Conservation (phyloP, 2,888 invertebrate genomes). For the Drosophila trichaetosa region DNA sequence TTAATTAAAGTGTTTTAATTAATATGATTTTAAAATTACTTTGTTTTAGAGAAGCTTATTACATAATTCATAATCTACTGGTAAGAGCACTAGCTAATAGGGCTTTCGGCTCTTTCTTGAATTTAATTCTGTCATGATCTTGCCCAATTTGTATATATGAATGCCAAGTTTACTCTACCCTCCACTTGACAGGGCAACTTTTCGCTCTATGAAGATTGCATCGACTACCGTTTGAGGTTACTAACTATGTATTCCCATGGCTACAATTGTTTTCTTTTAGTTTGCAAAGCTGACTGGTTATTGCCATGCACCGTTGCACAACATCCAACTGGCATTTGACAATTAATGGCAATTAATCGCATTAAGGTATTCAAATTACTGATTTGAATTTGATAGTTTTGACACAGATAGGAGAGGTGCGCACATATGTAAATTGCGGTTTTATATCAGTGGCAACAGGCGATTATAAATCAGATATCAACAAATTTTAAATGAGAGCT, state of each 20-base stretch:
- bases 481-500: neutral
- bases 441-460: neutral
- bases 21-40: neutral
- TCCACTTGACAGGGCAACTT: neutral
- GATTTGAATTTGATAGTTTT: neutral
- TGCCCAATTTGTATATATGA: neutral
- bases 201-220: neutral
- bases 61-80: neutral
- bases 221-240: neutral
- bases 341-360: neutral
- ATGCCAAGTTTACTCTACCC: neutral
- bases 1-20: neutral
- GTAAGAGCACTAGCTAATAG: neutral
- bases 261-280: neutral
- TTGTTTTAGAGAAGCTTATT: neutral
- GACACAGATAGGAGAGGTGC: neutral
- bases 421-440: neutral
- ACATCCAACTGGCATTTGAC: neutral
- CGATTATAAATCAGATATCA: neutral
- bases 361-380: neutral
- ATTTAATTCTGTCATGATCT: neutral
- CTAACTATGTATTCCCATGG: conserved; percentile 1
- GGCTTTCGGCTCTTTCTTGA: neutral
- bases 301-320: neutral
- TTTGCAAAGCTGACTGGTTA: neutral